Base-by-base conservation (phyloP, 53 echinoderm and acorn worm genomes). In the Astropecten irregularis region DNA sequence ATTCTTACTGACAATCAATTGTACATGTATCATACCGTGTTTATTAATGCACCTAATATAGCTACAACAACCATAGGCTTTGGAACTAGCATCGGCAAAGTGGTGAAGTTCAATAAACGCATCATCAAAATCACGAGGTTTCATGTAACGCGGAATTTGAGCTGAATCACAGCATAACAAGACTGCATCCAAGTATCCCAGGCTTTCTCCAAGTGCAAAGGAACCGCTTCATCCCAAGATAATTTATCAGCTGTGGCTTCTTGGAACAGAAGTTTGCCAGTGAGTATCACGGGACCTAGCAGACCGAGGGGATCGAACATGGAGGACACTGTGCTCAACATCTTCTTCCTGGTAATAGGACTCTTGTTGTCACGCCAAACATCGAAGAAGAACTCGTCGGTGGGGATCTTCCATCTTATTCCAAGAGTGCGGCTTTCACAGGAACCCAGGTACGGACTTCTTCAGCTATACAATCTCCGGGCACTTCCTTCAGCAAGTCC, bases 101-200 rank as follows among this genome's bases (percentile, higher is more conserved):
- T 72, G 69, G 29, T 69, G 69, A 31, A 69, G 71, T 71, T 71
- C 71, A 32, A 71, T 19, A 31, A 29, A 4, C 2, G 83, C 69
- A 52, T 69, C 83, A 83, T 83, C 49, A 1, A 67, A 68, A 9
- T 67, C 69, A 39, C 3, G 33, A 2, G 82, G 83, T 66, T 83
- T 69, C 3, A 83, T 69, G 26, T 69, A 69, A 0, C 67, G 69
- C 2, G 83, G 35, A 34, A 83, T 67, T 31, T 83, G 3, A 68
- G n/a, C 39, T 83, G 49, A 0, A 22, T 53, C 8, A 83, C 13
- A 29, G 40, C 22, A 42, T 49, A 13, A 27, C 22, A 35, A 11
- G 83, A 83, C 19, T 53, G n/a, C 30, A 83, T 66, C 69, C 83
- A 69, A 7, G 14, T 9, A 21, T 33, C 28, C 83, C 83, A 83